phyloP scores from a whole-genome alignment of 2,888 invertebrate genomes.

The Philonicus albiceps region DNA sequence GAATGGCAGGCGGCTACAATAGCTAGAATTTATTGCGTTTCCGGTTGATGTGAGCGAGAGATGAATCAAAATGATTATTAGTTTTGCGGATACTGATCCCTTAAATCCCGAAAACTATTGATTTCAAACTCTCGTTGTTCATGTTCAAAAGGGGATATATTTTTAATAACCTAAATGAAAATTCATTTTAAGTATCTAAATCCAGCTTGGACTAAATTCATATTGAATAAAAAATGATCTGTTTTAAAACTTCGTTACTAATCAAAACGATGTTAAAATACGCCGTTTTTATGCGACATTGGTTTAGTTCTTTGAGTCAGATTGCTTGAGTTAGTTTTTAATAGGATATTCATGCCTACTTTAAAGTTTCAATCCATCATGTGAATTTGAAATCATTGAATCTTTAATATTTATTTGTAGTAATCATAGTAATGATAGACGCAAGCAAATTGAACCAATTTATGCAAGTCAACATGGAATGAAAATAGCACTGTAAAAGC shows the following conservation, averaged over 20 bases:
- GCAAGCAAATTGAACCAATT: too few relatives aligned
- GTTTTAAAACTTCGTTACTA: not conserved
- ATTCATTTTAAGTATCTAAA: not conserved
- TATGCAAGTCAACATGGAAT: too few relatives aligned
- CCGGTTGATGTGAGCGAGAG: not conserved
- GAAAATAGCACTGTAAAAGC: too few relatives aligned
- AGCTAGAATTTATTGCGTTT: conserved; percentile 13
- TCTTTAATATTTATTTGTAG: too few relatives aligned
- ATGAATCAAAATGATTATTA: not conserved
- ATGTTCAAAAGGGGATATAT: not conserved
- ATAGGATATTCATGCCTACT: not conserved
- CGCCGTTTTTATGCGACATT: not conserved
- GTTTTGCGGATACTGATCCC: not conserved
- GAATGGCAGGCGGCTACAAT: not conserved
- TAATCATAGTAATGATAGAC: too few relatives aligned
- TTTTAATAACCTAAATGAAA: not conserved
- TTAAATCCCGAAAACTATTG: not conserved
- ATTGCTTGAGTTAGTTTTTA: not conserved
- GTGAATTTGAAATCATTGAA: too few relatives aligned
- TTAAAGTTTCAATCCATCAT: too few relatives aligned
- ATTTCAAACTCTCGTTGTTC: not conserved
- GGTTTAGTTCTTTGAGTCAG: not conserved
- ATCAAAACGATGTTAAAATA: not conserved
- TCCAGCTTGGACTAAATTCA: not conserved
- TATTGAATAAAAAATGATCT: not conserved